Evolutionary conservation across 2,888 invertebrate genomes (phyloP).

Genomic region (Gibbula magus): DNA sequence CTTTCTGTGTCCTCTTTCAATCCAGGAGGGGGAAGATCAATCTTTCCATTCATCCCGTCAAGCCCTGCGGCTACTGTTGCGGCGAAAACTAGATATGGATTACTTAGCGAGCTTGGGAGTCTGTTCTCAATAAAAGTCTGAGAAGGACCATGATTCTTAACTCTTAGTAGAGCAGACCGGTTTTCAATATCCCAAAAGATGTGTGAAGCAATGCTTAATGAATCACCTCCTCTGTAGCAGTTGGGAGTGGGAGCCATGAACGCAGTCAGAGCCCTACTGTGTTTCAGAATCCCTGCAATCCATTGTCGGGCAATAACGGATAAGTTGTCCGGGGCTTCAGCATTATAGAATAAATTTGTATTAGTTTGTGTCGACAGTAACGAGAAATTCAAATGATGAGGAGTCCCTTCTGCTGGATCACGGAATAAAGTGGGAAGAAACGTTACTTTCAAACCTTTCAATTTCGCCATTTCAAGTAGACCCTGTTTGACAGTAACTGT

Average conservation of each 20-base stretch:
- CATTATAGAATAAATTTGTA: too few species aligned
- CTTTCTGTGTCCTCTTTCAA: too few species aligned
- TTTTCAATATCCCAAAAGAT: conserved; percentile 36
- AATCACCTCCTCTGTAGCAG: conserved; percentile 28
- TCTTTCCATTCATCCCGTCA: conserved; percentile 34
- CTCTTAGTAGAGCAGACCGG: conserved; percentile 23
- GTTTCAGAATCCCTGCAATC: conserved; percentile 36
- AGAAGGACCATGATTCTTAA: conserved; percentile 17
- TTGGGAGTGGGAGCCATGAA: conserved; percentile 36
- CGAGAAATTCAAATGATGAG: too few species aligned
- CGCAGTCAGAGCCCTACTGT: conserved; percentile 35
- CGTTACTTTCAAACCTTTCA: too few species aligned
- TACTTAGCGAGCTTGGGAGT: conserved; percentile 34
- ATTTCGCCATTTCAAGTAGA: too few species aligned
- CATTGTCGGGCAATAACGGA: conserved; percentile 21
- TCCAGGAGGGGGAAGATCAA: conserved; percentile 24
- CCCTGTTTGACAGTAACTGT: too few species aligned
- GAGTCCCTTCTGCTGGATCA: too few species aligned
- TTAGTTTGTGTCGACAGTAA: too few species aligned
- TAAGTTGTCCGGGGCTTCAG: too few species aligned
- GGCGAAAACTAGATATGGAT: conserved; percentile 37
- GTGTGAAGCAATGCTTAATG: conserved; percentile 17
- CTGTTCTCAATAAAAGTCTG: conserved; percentile 38
- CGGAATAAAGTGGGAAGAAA: too few species aligned
- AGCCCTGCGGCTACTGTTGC: conserved; percentile 40